These are phyloP conservation scores for Leucophenga montana DNA, from an alignment of 2,888 invertebrate species.

Conservation along the genomic window DNA sequence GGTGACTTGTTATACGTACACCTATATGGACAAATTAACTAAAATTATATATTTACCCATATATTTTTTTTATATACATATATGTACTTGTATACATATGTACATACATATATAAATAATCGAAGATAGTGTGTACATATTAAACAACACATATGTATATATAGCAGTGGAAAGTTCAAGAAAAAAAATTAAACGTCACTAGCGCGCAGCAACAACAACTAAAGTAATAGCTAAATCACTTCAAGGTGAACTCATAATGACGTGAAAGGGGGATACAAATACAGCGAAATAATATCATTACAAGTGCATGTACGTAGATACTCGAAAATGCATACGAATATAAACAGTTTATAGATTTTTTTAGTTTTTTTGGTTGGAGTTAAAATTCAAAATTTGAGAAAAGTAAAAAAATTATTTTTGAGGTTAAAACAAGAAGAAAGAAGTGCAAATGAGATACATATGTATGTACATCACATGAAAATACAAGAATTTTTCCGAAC, in stretches of 20 bases:
- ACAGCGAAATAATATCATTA: constrained; percentile 37
- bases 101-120: constrained; percentile 3
- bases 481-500: no score
- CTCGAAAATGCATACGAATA: no score
- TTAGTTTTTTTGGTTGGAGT: no score
- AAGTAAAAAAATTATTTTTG: neutral
- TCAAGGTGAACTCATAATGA: constrained; percentile 25
- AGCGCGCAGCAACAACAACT: constrained; percentile 3
- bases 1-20: no score
- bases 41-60: no score
- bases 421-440: neutral
- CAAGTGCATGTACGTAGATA: constrained; percentile 1
- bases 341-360: neutral
- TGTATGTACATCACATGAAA: no score
- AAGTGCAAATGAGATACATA: neutral
- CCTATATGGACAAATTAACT: no score
- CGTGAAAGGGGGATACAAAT: neutral
- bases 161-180: constrained; percentile 18
- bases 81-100: no score
- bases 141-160: constrained; percentile 4
- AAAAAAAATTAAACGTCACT: constrained; percentile 15
- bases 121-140: neutral
- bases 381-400: neutral
- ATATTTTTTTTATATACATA: neutral
- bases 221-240: constrained; percentile 23